phyloP scores from a whole-genome alignment of 1,140 invertebrate genomes.

The Achroia grisella region DNA sequence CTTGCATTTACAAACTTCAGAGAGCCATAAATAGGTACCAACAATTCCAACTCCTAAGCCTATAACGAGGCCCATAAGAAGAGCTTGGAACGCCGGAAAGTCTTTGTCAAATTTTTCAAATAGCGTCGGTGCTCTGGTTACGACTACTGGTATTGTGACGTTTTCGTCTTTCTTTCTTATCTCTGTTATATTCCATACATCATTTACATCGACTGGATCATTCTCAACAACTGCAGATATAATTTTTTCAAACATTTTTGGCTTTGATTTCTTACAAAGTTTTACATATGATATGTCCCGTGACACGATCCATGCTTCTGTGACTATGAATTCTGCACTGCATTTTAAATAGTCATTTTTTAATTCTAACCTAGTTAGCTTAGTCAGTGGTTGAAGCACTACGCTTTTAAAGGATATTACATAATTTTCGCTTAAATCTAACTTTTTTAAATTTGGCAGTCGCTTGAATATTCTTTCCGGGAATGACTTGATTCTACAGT shows the following conservation, averaged over 20 bases:
- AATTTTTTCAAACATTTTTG: constrained; percentile 66
- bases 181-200: constrained; percentile 58
- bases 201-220: constrained; percentile 38
- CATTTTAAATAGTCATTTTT: constrained; percentile 66
- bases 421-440: constrained; percentile 72
- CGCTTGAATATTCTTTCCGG: constrained; percentile 55
- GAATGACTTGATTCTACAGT: constrained; percentile 65
- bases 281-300: constrained; percentile 45
- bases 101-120: constrained; percentile 58
- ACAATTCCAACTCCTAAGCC: constrained; percentile 60
- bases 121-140: constrained; percentile 31
- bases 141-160: constrained; percentile 5
- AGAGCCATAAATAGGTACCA: constrained; percentile 60
- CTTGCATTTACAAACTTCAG: constrained; percentile 44
- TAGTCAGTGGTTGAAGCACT: constrained; percentile 52
- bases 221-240: constrained; percentile 35
- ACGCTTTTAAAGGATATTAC: constrained; percentile 54
- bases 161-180: constrained; percentile 14
- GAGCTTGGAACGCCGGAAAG: constrained; percentile 57
- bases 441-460: constrained; percentile 63
- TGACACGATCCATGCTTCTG: constrained; percentile 52
- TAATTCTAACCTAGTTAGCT: constrained; percentile 57
- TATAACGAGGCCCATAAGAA: constrained; percentile 59
- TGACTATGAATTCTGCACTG: constrained; percentile 45
- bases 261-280: constrained; percentile 39